Conservation (phyloP, 2,797 vertebrate species). For the Scleropages formosus region DNA sequence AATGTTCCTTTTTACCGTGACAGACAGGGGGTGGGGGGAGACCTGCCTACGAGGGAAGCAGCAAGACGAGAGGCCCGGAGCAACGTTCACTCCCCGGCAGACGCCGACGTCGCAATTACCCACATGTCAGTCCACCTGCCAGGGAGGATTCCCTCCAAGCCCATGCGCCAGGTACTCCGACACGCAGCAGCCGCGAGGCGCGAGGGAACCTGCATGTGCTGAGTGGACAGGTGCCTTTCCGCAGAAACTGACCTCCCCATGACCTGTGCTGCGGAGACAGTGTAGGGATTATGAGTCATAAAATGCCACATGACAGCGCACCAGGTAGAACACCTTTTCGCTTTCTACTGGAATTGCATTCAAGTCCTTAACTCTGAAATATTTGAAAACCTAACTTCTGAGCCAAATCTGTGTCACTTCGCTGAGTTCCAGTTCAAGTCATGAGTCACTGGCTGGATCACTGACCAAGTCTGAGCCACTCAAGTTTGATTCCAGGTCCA, state of each 20-base stretch:
- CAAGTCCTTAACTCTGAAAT: too few relatives aligned
- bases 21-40: constrained; percentile 8
- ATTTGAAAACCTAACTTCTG: too few relatives aligned
- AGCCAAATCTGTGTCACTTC: too few relatives aligned
- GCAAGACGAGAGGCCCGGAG: neutral
- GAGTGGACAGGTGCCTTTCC: neutral
- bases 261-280: neutral
- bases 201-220: neutral
- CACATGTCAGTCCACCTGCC: constrained; percentile 16
- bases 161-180: neutral
- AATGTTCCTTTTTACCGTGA: constrained; percentile 18
- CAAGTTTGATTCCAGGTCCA: too few relatives aligned
- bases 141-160: neutral
- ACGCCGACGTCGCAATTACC: neutral
- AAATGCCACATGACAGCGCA: neutral
- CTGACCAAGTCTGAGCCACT: too few relatives aligned
- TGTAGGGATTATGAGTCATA: neutral
- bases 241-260: neutral
- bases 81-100: neutral
- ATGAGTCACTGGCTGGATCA: too few relatives aligned
- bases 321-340: neutral
- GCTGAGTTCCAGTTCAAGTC: too few relatives aligned
- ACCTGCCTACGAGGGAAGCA: neutral
- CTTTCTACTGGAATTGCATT: neutral
- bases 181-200: neutral